A percentile compares a stretch with the other conserved stretches of the same genome.
phyloP scores from a whole-genome alignment of 2,888 invertebrate genomes.

The Agrochola lychnidis region DNA sequence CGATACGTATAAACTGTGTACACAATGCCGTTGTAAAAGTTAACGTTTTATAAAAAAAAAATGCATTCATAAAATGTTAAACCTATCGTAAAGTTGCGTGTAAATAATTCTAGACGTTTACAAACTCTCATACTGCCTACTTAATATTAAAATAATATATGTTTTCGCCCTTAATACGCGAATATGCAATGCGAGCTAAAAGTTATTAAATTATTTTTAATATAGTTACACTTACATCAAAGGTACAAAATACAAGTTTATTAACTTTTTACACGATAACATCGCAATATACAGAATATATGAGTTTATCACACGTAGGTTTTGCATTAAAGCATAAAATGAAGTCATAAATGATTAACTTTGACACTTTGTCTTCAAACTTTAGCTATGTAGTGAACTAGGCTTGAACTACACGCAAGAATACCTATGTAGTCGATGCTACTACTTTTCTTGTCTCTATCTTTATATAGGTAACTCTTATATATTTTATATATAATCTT shows the following conservation, averaged over 20 bases:
- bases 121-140: constrained; percentile 9
- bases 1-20: constrained; percentile 38
- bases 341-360: constrained; percentile 19
- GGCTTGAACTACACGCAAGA: background rate
- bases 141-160: background rate
- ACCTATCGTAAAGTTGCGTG: constrained; percentile 30
- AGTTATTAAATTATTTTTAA: constrained; percentile 42
- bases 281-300: constrained; percentile 33
- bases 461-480: background rate
- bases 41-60: constrained; percentile 38
- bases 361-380: constrained; percentile 1
- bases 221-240: constrained; percentile 19
- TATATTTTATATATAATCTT: background rate
- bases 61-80: constrained; percentile 33
- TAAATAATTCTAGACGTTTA: constrained; percentile 28
- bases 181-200: constrained; percentile 21
- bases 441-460: background rate
- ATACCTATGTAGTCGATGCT: background rate
- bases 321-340: constrained; percentile 9
- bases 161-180: constrained; percentile 6
- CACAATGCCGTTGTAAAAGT: constrained; percentile 31
- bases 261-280: constrained; percentile 44
- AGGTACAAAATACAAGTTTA: constrained; percentile 27
- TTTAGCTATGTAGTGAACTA: background rate
- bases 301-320: constrained; percentile 27